These are phyloP conservation scores for Cherax quadricarinatus DNA, from an alignment of 1,140 invertebrate species.

Conservation along the genomic window DNA sequence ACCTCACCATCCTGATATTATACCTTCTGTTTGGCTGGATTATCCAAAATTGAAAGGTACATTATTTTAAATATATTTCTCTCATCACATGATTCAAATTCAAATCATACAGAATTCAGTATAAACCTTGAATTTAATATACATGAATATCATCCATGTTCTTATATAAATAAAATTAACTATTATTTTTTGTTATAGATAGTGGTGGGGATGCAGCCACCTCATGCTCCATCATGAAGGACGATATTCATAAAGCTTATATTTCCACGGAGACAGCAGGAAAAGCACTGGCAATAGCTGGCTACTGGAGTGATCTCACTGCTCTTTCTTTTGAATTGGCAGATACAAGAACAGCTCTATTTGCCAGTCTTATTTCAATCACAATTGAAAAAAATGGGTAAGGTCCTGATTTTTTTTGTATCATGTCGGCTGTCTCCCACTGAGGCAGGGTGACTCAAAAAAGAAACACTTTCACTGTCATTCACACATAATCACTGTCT, in stretches of 20 bases:
- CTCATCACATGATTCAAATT: background rate
- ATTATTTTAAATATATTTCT: background rate
- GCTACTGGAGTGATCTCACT: constrained; percentile 34
- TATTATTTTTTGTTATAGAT: background rate
- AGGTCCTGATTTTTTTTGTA: background rate
- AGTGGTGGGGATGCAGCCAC: background rate
- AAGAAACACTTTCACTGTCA: too few species aligned
- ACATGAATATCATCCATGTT: background rate
- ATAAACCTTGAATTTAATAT: background rate
- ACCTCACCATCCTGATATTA: constrained; percentile 29
- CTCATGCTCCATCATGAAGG: background rate
- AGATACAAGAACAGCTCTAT: constrained; percentile 25
- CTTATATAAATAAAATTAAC: background rate
- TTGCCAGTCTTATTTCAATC: background rate
- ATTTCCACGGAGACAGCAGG: constrained; percentile 7
- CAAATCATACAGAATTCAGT: background rate
- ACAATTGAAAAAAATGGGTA: background rate
- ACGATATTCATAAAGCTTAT: constrained; percentile 9
- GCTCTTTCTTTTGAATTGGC: constrained; percentile 9
- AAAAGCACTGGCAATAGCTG: constrained; percentile 37
- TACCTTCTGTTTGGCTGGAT: constrained; percentile 1
- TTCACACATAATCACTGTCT: too few species aligned
- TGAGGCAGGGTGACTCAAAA: too few species aligned
- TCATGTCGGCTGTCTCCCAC: too few species aligned
- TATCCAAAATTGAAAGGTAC: constrained; percentile 15